Conservation (phyloP, 2,797 vertebrate species). For the Eospalax fontanierii region DNA sequence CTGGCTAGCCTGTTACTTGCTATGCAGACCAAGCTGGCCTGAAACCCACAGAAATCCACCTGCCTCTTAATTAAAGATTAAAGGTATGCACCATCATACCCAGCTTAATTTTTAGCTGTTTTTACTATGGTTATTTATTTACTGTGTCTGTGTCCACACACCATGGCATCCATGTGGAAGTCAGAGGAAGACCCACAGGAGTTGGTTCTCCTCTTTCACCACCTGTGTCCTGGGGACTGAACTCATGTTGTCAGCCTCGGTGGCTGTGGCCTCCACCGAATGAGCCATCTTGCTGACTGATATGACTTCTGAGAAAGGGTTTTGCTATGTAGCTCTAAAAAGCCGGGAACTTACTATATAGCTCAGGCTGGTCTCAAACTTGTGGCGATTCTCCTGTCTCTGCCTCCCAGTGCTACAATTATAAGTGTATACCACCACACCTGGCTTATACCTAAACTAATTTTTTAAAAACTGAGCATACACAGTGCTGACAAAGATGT, state of each 20-base stretch:
- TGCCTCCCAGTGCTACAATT: neutral
- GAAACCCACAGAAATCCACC: too few relatives aligned
- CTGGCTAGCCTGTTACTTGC: too few relatives aligned
- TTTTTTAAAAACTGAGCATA: slow-evolving; percentile 27
- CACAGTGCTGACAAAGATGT: neutral
- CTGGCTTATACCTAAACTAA: neutral
- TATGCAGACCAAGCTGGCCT: too few relatives aligned
- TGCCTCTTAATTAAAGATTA: too few relatives aligned
- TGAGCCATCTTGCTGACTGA: neutral
- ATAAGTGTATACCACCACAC: neutral
- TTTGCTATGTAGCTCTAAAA: neutral
- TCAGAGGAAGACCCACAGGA: too few relatives aligned
- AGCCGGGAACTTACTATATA: neutral
- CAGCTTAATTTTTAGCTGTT: neutral
- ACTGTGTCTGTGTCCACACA: neutral
- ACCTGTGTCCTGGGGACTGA: neutral
- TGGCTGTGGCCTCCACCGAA: neutral
- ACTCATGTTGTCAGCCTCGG: neutral
- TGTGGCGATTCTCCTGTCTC: neutral
- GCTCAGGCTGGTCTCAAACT: neutral
- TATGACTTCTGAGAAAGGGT: neutral
- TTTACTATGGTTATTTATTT: neutral
- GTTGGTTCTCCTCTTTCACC: neutral
- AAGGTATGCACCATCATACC: neutral
- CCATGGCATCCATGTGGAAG: neutral